Base-by-base conservation (phyloP, 2,797 vertebrate genomes). In the Sebastes dallii region DNA sequence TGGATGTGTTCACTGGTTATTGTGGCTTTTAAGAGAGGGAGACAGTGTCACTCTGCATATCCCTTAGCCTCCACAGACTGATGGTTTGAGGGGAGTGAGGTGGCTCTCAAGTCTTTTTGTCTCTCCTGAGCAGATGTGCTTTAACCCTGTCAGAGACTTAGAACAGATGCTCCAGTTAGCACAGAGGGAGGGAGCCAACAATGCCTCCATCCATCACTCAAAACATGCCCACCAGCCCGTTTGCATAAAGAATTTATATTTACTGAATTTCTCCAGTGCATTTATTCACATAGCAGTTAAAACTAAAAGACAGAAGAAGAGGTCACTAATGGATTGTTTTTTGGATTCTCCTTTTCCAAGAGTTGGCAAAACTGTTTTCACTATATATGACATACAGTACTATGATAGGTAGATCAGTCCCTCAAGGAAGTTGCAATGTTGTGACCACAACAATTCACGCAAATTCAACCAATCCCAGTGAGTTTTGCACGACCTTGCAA, bases 11-110 rank as follows among this genome's bases (percentile, higher is more conserved):
- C 29, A 24, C 18, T 66, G 22, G 59, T 81, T 81, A 16, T 12
- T 56, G 66, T 70, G 58, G 74, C 50, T 86, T 75, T 79, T 68
- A 82, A 85, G 42, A 55, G 50, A 81, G 29, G 24, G 58, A 77
- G 32, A 61, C 2, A 42, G 46, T 24, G 4, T 69, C 59, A 60
- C 52, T 68, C 18, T 69, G 24, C 24, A 52, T 66, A 22, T 14
- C 34, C 12, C 42, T 61, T 25, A 75, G 5, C 36, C 12, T 75
- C n/a, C 54, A 56, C 61, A 70, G 22, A 25, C n/a, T 67, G 39
- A 77, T 81, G 39, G 42, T 67, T 27, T 24, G 25, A 13, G 14
- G 39, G 34, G 18, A 59, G 11, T 74, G n/a, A 55, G 39, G 55
- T 66, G 18, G 6, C 20, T 72, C 22, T 58, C 29, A 8, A 13